These are phyloP conservation scores for Cephus rjabovi DNA, from an alignment of 2,888 invertebrate genomes.

Conservation along the genomic window DNA sequence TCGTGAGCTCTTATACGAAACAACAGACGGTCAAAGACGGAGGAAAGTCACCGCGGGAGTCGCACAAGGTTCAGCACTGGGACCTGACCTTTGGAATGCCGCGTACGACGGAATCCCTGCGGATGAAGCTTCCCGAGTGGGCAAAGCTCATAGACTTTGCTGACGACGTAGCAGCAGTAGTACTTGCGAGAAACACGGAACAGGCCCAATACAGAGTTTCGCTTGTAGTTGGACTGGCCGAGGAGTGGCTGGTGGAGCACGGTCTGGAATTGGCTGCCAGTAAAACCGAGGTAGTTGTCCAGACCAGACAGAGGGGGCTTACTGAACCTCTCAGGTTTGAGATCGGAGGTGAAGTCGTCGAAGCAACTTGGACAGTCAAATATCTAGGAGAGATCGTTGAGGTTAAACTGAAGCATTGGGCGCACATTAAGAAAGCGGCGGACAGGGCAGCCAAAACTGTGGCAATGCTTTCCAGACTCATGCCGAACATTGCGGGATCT, in stretches of 20 bases:
- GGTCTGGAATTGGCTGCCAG: slow-evolving; percentile 8
- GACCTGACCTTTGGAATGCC: slow-evolving; percentile 17
- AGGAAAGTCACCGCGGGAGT: slow-evolving; percentile 11
- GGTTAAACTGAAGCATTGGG: slow-evolving; percentile 25
- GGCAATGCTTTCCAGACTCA: too few relatives aligned
- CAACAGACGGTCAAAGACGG: slow-evolving; percentile 1
- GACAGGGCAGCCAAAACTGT: slow-evolving; percentile 24
- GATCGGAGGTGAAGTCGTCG: slow-evolving; percentile 19
- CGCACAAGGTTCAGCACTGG: slow-evolving; percentile 10
- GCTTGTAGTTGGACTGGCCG: background rate
- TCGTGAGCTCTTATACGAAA: slow-evolving; percentile 9
- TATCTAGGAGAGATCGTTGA: slow-evolving; percentile 39
- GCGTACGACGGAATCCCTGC: slow-evolving; percentile 9
- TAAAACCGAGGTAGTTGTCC: slow-evolving; percentile 16
- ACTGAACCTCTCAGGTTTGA: slow-evolving; percentile 8
- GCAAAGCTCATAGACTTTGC: slow-evolving; percentile 6
- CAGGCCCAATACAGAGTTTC: background rate
- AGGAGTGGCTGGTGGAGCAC: slow-evolving; percentile 6
- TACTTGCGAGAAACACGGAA: too few relatives aligned
- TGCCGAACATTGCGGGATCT: too few relatives aligned
- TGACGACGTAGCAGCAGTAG: background rate
- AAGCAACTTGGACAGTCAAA: slow-evolving; percentile 22
- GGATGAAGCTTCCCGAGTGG: background rate
- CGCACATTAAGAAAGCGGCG: slow-evolving; percentile 25
- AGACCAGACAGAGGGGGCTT: background rate